Conservation (phyloP, 37 sponge, comb jelly and placozoan genomes). For the Bolinopsis microptera region DNA sequence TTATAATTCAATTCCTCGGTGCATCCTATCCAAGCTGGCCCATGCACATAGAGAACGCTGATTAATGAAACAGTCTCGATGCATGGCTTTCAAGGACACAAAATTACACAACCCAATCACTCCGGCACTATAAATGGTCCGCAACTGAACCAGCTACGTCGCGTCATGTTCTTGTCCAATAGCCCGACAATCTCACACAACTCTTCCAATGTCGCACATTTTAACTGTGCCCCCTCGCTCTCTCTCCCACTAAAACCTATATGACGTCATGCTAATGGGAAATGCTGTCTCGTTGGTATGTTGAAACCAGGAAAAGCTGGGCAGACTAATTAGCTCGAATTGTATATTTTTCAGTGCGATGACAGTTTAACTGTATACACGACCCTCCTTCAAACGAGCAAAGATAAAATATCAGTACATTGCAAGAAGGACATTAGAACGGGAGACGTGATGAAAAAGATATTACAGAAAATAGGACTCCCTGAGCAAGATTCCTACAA, state of each 20-base stretch:
- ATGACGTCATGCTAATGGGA: neutral
- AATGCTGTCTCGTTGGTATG: neutral
- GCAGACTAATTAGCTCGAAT: neutral
- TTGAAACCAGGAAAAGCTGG: neutral
- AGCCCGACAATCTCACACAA: too few species aligned
- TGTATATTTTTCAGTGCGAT: neutral
- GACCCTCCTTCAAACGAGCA: neutral
- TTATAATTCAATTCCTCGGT: too few species aligned
- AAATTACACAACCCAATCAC: too few species aligned
- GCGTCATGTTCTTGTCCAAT: too few species aligned
- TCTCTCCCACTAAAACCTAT: too few species aligned
- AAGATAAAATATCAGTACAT: conserved; percentile 8
- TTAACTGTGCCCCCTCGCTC: neutral
- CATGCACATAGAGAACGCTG: neutral
- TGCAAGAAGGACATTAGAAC: neutral
- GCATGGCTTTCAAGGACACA: neutral
- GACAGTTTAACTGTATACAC: conserved; percentile 33
- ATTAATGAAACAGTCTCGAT: neutral
- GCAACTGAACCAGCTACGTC: too few species aligned
- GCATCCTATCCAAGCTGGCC: neutral
- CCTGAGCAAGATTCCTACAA: neutral
- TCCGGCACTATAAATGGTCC: too few species aligned
- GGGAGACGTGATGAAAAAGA: neutral
- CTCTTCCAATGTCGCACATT: too few species aligned
- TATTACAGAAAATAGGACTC: neutral